A percentile compares a stretch with the other conserved stretches of the same genome.
These are phyloP conservation scores for Geophilus truncorum DNA, from an alignment of 2,888 invertebrate species.

Conservation along the genomic window DNA sequence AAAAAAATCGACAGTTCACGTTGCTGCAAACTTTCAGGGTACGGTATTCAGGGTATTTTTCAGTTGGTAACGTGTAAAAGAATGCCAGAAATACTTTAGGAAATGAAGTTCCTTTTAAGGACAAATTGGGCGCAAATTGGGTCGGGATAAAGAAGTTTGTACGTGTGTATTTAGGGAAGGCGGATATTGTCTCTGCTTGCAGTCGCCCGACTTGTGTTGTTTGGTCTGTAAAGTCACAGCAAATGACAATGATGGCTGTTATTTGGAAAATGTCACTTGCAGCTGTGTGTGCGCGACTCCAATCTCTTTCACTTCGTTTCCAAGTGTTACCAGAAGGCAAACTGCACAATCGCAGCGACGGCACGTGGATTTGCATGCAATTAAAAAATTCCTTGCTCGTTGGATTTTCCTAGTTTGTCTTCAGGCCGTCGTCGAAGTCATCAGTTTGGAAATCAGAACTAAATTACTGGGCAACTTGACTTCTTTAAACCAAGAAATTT, in stretches of 20 bases:
- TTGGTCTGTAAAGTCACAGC: slow-evolving; percentile 4
- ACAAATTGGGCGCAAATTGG: not conserved
- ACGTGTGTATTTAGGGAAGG: not conserved
- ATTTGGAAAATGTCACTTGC: not conserved
- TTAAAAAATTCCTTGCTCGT: not conserved
- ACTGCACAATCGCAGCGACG: not conserved
- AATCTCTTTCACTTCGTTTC: not conserved
- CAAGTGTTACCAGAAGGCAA: not conserved
- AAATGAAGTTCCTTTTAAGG: not conserved
- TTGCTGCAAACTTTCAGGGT: no score
- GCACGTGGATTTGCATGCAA: not conserved
- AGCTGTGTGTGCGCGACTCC: not conserved
- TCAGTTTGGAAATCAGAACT: not conserved
- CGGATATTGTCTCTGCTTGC: not conserved
- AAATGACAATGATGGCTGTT: slow-evolving; percentile 17
- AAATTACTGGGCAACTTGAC: no score
- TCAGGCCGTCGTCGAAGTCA: not conserved
- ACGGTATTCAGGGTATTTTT: no score
- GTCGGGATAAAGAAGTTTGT: not conserved
- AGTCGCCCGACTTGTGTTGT: not conserved
- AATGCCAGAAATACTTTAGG: no score
- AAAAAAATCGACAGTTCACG: no score
- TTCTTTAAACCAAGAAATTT: no score
- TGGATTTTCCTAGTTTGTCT: not conserved
- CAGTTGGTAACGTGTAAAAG: no score